These are phyloP conservation scores for Megalopta genalis DNA, from an alignment of 1,140 invertebrate species.

Conservation along the genomic window DNA sequence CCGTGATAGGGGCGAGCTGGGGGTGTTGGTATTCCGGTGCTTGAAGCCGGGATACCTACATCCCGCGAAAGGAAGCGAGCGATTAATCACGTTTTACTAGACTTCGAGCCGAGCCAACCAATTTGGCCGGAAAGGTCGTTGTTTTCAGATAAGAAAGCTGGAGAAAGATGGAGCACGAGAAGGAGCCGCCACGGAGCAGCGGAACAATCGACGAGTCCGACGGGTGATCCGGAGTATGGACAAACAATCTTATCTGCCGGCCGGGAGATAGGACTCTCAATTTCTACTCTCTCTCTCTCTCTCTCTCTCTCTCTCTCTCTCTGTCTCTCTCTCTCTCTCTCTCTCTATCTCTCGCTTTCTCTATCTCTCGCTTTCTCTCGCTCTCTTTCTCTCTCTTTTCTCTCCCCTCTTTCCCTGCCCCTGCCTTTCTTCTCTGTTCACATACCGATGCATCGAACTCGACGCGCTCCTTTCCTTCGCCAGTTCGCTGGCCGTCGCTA, in stretches of 20 bases:
- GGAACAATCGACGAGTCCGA: constrained; percentile 65
- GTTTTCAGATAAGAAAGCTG: constrained; percentile 65
- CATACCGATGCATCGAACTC: not conserved
- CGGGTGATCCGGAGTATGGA: constrained; percentile 58
- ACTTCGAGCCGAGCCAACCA: constrained; percentile 63
- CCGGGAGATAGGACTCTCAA: constrained; percentile 49
- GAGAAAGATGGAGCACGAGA: constrained; percentile 23
- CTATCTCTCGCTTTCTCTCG: not conserved
- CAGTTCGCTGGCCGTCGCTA: not conserved
- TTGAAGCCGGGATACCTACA: constrained; percentile 47
- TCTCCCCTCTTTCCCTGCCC: too few relatives aligned
- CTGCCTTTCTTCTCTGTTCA: not conserved
- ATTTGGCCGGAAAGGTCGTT: constrained; percentile 72
- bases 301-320: not conserved
- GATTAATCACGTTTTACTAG: constrained; percentile 74
- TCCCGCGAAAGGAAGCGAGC: constrained; percentile 61
- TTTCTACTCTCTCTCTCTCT: constrained; percentile 5
- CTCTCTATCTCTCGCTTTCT: not conserved
- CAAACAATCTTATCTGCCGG: constrained; percentile 64
- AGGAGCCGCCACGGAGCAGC: constrained; percentile 6
- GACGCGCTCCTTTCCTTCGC: not conserved
- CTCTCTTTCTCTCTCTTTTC: too few relatives aligned
- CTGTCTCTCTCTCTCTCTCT: not conserved
- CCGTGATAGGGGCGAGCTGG: constrained; percentile 9
- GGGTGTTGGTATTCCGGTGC: constrained; percentile 11